Evolutionary conservation across 2,113 vertebrate genomes (phyloP).

Genomic region (Myiozetetes cayanensis): DNA sequence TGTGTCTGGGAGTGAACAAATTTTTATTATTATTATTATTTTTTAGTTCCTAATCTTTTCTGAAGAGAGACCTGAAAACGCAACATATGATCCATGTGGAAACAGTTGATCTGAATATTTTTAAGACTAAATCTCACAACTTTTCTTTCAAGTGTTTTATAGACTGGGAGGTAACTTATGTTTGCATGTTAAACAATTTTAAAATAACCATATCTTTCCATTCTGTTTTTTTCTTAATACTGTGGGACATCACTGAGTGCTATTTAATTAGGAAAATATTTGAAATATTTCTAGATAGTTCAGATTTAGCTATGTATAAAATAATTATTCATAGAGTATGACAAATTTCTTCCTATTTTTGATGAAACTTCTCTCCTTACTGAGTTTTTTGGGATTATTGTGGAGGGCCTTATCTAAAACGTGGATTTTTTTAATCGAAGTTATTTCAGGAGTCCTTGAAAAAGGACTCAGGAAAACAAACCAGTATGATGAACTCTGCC

Average conservation of each 20-base stretch:
- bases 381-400: background rate
- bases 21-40: background rate
- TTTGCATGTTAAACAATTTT: background rate
- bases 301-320: background rate
- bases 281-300: background rate
- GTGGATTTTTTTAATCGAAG: background rate
- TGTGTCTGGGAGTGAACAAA: background rate
- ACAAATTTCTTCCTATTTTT: background rate
- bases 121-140: background rate
- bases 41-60: background rate
- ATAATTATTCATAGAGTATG: background rate
- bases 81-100: background rate
- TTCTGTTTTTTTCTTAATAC: background rate
- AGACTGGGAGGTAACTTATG: background rate
- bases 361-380: background rate
- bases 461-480: background rate
- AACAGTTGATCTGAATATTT: background rate
- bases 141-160: background rate
- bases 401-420: background rate
- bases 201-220: background rate
- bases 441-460: background rate
- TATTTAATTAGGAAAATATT: background rate
- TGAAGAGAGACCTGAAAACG: background rate
- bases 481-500: background rate
- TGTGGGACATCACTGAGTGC: accelerated